Percentiles rank a stretch among this genome's conserved stretches.
phyloP scores from a whole-genome alignment of 2,888 invertebrate species.

The Chalcis sispes region DNA sequence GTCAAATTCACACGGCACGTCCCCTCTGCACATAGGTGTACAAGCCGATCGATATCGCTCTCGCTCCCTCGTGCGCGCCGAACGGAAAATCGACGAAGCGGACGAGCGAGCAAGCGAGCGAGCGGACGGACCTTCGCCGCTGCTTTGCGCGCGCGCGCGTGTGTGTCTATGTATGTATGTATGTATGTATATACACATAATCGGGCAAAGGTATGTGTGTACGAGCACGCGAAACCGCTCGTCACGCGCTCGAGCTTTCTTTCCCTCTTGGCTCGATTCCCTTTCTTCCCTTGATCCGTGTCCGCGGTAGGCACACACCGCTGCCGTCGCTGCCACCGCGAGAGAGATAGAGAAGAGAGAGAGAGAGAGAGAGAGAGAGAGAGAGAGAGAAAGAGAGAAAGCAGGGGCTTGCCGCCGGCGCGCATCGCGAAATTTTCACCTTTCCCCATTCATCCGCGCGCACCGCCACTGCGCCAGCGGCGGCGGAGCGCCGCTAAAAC shows the following conservation, averaged over 20 bases:
- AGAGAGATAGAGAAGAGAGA: no score
- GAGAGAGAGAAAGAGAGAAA: no score
- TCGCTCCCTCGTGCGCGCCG: conserved; percentile 10
- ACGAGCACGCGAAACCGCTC: conserved; percentile 16
- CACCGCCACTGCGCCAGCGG: neutral
- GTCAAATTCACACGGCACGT: neutral
- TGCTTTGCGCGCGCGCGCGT: neutral
- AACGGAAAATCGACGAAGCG: conserved; percentile 38
- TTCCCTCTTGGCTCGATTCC: conserved; percentile 11
- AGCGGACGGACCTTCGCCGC: conserved; percentile 13
- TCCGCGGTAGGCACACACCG: no score
- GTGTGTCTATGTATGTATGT: neutral
- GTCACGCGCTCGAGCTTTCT: conserved; percentile 22
- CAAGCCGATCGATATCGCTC: conserved; percentile 40
- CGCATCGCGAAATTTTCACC: conserved; percentile 27
- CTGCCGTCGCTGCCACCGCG: no score
- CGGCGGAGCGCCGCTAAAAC: neutral
- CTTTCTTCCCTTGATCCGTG: conserved; percentile 7
- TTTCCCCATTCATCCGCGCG: neutral
- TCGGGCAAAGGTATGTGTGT: neutral
- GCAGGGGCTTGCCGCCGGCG: neutral
- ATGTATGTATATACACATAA: neutral
- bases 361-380: no score
- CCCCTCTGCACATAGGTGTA: neutral
- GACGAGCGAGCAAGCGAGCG: conserved; percentile 21